Conservation (phyloP, 1,140 invertebrate species). For the Euura lappo region DNA sequence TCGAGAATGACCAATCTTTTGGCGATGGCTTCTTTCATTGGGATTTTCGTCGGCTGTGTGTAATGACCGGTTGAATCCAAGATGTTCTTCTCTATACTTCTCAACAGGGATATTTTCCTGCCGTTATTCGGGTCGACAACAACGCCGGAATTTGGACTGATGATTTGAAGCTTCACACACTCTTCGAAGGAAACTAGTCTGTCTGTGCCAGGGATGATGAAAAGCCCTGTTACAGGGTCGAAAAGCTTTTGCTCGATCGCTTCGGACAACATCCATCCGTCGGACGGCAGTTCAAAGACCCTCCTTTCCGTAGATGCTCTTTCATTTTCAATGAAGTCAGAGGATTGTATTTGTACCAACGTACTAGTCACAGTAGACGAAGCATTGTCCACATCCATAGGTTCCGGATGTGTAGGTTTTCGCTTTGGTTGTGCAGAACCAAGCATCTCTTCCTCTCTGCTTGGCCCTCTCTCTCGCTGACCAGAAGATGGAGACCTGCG, state of each 20-base stretch:
- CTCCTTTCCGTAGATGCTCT: slow-evolving; percentile 55
- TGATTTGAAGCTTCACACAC: slow-evolving; percentile 83
- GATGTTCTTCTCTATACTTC: slow-evolving; percentile 79
- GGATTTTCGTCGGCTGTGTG: slow-evolving; percentile 64
- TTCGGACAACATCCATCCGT: slow-evolving; percentile 80
- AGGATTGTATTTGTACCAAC: slow-evolving; percentile 45
- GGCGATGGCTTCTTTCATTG: slow-evolving; percentile 82
- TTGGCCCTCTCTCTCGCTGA: slow-evolving; percentile 1
- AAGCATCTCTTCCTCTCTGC: background rate
- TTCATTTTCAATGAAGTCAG: slow-evolving; percentile 45
- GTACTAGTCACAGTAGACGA: slow-evolving; percentile 43
- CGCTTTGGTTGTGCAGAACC: background rate
- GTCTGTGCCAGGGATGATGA: slow-evolving; percentile 87
- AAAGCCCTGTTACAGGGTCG: slow-evolving; percentile 81
- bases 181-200: slow-evolving; percentile 86
- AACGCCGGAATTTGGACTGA: slow-evolving; percentile 80
- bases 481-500: slow-evolving; percentile 2
- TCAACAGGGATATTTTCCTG: slow-evolving; percentile 72
- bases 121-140: slow-evolving; percentile 78
- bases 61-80: slow-evolving; percentile 81
- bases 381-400: slow-evolving; percentile 31
- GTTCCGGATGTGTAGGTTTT: slow-evolving; percentile 10
- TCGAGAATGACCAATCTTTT: slow-evolving; percentile 71
- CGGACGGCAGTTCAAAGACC: slow-evolving; percentile 76
- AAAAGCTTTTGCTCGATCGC: slow-evolving; percentile 80